phyloP scores from a whole-genome alignment of 2,113 vertebrate genomes.

The Mirounga angustirostris region DNA sequence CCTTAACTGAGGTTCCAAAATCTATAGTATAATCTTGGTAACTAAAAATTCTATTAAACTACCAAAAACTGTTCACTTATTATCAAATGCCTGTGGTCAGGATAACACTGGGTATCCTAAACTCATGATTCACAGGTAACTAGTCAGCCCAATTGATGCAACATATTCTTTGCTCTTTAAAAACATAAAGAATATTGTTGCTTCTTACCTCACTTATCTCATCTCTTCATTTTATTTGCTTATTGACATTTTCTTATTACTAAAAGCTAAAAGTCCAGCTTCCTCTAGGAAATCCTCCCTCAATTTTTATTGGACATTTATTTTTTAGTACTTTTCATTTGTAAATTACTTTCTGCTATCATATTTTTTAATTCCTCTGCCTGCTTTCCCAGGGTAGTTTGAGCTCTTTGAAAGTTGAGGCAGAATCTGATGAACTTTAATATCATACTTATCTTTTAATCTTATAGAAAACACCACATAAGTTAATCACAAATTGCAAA shows the following conservation, averaged over 20 bases:
- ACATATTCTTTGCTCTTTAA: not conserved
- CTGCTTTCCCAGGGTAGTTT: not conserved
- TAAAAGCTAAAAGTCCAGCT: not conserved
- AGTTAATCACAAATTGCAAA: not conserved
- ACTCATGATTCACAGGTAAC: not conserved
- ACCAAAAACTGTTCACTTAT: not conserved
- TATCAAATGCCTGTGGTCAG: not conserved
- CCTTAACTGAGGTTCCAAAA: not conserved
- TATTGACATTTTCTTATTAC: not conserved
- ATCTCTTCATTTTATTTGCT: not conserved
- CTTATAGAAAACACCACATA: not conserved
- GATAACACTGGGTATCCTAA: not conserved
- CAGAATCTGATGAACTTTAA: not conserved
- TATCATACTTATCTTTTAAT: not conserved
- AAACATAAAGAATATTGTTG: not conserved
- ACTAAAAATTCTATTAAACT: conserved; percentile 7
- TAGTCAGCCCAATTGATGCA: not conserved
- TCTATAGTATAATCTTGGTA: not conserved
- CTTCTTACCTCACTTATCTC: not conserved
- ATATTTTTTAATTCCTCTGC: not conserved
- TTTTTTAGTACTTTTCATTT: not conserved
- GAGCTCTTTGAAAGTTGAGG: not conserved
- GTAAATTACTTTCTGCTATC: not conserved
- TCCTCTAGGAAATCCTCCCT: not conserved
- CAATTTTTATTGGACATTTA: not conserved